Evolutionary conservation across 2,888 invertebrate species (phyloP).

Genomic region (Steromphala cineraria): DNA sequence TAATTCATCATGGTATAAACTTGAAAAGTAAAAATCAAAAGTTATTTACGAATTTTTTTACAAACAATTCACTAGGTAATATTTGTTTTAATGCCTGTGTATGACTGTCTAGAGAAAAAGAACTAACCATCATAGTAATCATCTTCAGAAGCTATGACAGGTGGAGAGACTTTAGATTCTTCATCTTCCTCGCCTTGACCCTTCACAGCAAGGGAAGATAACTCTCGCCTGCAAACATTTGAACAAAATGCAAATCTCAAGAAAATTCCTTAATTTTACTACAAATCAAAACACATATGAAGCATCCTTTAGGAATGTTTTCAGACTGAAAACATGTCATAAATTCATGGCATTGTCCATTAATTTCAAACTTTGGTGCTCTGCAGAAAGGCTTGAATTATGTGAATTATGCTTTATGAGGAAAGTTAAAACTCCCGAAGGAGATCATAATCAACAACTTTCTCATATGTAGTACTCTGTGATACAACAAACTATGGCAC

Average conservation of each 20-base stretch:
- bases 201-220: neutral
- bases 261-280: neutral
- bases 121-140: constrained; percentile 68
- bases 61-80: too few species aligned
- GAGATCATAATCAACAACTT: neutral
- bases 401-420: too few species aligned
- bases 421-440: too few species aligned
- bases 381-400: too few species aligned
- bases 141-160: constrained; percentile 61
- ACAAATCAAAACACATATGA: neutral
- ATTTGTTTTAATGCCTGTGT: too few species aligned
- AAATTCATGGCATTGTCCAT: neutral
- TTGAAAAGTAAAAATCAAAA: too few species aligned
- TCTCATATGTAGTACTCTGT: constrained; percentile 48
- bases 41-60: too few species aligned
- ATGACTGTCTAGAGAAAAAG: neutral
- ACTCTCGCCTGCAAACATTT: neutral
- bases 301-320: neutral
- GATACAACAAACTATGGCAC: too few species aligned
- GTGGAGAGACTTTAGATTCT: constrained; percentile 28
- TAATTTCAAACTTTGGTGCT: neutral
- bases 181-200: neutral
- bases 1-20: too few species aligned
- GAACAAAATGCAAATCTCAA: neutral
- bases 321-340: neutral